Conservation (phyloP, 2,797 vertebrate species). For the Cynopterus sphinx region DNA sequence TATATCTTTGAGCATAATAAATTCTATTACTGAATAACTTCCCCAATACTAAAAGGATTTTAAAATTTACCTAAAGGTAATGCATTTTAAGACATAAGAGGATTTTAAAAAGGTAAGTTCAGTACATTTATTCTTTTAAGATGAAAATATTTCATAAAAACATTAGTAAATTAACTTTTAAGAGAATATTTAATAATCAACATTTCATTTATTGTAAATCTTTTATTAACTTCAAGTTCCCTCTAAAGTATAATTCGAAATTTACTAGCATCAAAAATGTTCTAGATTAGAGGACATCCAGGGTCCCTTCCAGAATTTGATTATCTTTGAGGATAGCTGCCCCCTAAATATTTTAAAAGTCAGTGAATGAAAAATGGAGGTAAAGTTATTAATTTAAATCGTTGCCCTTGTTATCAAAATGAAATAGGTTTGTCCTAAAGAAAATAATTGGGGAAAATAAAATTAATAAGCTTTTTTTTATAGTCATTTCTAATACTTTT, state of each 20-base stretch:
- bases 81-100: background rate
- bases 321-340: background rate
- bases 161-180: background rate
- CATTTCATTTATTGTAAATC: background rate
- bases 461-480: background rate
- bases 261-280: background rate
- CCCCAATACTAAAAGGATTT: background rate
- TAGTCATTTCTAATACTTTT: conserved; percentile 7
- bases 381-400: background rate
- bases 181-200: conserved; percentile 18
- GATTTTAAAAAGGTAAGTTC: conserved; percentile 16
- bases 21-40: background rate
- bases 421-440: background rate
- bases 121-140: conserved; percentile 4
- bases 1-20: background rate
- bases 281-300: background rate
- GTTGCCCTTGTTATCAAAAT: background rate
- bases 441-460: background rate
- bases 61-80: background rate
- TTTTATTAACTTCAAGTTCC: background rate
- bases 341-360: conserved; percentile 28
- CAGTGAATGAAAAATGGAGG: background rate
- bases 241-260: background rate
- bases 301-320: background rate
- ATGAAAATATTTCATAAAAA: background rate